Conservation (phyloP, 2,888 invertebrate species). For the Idaea aversata region DNA sequence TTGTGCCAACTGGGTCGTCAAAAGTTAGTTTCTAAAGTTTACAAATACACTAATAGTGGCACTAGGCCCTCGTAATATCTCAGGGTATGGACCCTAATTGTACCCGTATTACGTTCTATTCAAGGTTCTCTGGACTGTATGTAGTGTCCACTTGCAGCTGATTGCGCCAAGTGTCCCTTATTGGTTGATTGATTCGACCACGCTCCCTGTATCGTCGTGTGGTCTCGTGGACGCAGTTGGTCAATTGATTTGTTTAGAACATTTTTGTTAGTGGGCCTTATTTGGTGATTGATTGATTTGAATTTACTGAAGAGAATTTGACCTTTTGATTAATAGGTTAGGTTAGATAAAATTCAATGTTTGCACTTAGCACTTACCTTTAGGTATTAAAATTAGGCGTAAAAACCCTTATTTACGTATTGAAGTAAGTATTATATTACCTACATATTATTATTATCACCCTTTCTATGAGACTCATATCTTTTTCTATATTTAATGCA, state of each 20-base stretch:
- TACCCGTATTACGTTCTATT: neutral
- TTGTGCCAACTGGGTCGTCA: no score
- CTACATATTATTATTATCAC: no score
- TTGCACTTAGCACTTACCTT: no score
- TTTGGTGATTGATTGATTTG: neutral
- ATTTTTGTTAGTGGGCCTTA: neutral
- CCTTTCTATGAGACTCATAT: no score
- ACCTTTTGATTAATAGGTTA: neutral
- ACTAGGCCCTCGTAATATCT: neutral
- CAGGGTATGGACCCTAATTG: neutral
- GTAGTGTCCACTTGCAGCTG: conserved; percentile 49
- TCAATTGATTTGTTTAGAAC: conserved; percentile 25
- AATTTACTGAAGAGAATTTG: neutral
- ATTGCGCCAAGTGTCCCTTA: conserved; percentile 43
- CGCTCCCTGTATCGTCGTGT: conserved; percentile 21
- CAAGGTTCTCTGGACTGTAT: conserved; percentile 6
- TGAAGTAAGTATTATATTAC: no score
- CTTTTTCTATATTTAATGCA: neutral
- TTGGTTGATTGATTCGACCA: conserved; percentile 51
- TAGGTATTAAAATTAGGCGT: no score
- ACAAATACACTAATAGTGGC: no score
- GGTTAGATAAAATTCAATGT: no score
- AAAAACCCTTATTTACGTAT: no score
- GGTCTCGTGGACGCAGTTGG: neutral
- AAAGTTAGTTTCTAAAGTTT: no score